Evolutionary conservation across 2,888 invertebrate genomes (phyloP), one percentile per base, ranked within the genome.

Genomic region (Campoplex nolae): DNA sequence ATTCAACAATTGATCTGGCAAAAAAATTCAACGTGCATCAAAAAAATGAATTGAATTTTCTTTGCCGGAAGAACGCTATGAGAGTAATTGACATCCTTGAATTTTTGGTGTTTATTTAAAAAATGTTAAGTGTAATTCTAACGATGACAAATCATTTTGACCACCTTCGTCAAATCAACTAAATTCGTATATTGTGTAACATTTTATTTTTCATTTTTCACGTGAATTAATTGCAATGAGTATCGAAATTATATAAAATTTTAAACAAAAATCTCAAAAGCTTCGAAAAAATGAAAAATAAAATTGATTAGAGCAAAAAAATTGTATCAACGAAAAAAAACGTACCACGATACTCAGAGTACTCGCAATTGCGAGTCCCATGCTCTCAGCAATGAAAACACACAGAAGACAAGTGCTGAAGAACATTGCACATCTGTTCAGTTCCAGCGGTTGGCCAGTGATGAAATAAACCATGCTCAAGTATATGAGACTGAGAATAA

Each of bases 401-500:
- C 97, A 96, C 87, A 98, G 90, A 68, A 97, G 95, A 84, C 97
- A 97, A 18, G 97, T 96, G 0, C 95, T 93, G 67, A 96, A 96
- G 91, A 98, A 97, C 96, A 97, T 97, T 0, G 95, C 85, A 74
- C 96, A 95, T 90, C 98, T 95, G 13, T 95, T 94, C 0, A 96
- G 87, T 92, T 98, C 98, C 92, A 97, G 92, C 0, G 98, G 98
- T 92, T 98, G 98, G 86, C 96, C 96, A 1, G 97, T 97, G 90
- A 98, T 95, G 0, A 97, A 93, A 91, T 98, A 98, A 0, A 97
- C 97, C 93, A 97, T 96, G 9, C 95, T 91, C 68, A 98, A 93
- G 93, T 97, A 98, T 4, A 97, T 94, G 9, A 96, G 93, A 16
- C 96, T 96, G 91, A 97, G 95, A 85, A 97, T 90, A 9, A 95